Conservation (phyloP, 2,888 invertebrate genomes). For the Drosophila seclusa region DNA sequence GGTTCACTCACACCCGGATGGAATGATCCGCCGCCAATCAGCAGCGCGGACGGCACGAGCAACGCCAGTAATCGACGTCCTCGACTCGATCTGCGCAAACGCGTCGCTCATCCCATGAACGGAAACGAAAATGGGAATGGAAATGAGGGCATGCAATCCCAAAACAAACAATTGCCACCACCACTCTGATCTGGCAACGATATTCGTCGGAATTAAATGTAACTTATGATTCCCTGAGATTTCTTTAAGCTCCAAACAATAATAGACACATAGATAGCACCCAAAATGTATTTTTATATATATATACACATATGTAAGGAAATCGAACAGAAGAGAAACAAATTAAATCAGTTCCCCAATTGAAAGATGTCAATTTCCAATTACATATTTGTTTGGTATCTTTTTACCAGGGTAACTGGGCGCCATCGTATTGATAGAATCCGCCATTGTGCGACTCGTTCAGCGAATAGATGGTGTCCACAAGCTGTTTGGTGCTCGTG, state of each 20-base stretch:
- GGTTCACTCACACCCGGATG: slow-evolving; percentile 84
- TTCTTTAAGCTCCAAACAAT: slow-evolving; percentile 32
- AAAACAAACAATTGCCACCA: slow-evolving; percentile 40
- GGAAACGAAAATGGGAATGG: slow-evolving; percentile 61
- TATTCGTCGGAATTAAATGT: not conserved
- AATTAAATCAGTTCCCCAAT: not conserved
- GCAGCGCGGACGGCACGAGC: slow-evolving; percentile 49
- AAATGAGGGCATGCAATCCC: slow-evolving; percentile 9
- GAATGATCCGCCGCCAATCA: slow-evolving; percentile 84
- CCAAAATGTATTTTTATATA: slow-evolving; percentile 8
- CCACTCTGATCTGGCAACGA: slow-evolving; percentile 9
- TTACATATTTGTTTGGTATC: not conserved
- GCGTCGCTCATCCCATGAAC: slow-evolving; percentile 83
- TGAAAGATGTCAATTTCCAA: not conserved
- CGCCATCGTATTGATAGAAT: slow-evolving; percentile 92
- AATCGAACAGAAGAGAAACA: not conserved
- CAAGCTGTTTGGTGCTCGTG: slow-evolving; percentile 88
- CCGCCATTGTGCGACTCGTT: slow-evolving; percentile 89
- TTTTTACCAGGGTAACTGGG: slow-evolving; percentile 89
- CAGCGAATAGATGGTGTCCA: slow-evolving; percentile 88
- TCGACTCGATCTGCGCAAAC: slow-evolving; percentile 83
- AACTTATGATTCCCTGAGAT: slow-evolving; percentile 20
- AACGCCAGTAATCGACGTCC: slow-evolving; percentile 69
- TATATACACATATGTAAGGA: slow-evolving; percentile 6
- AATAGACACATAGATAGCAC: slow-evolving; percentile 33